Evolutionary conservation across 2,797 vertebrate genomes (phyloP).

Genomic region (Pygocentrus nattereri): DNA sequence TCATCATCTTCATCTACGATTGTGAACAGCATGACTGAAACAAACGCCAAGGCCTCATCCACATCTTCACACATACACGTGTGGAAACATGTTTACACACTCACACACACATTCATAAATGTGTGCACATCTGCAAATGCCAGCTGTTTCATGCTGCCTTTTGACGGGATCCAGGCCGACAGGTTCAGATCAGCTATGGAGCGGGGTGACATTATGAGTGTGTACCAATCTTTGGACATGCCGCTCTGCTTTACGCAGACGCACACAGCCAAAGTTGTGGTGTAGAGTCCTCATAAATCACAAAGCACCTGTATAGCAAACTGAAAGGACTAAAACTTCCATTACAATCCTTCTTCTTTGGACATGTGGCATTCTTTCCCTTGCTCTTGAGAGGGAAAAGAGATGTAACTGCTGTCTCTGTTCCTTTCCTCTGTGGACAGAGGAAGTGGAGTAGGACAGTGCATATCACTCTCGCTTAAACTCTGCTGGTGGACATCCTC

Average conservation of each 20-base stretch:
- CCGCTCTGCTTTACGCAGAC: not conserved
- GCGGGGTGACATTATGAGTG: not conserved
- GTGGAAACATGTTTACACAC: conserved; percentile 3
- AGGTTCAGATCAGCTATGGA: not conserved
- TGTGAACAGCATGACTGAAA: not conserved
- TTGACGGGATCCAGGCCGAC: not conserved
- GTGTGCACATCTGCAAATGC: not conserved
- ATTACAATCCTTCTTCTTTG: conserved; percentile 75
- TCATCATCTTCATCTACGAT: not conserved
- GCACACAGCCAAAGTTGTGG: not conserved
- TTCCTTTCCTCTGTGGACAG: conserved; percentile 76
- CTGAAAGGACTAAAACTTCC: not conserved
- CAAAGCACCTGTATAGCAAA: conserved; percentile 17
- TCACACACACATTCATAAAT: not conserved
- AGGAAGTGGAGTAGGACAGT: conserved; percentile 63
- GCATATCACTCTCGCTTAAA: conserved; percentile 32
- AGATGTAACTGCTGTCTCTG: conserved; percentile 64
- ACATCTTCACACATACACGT: not conserved
- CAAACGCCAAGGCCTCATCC: not conserved
- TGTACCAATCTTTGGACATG: not conserved
- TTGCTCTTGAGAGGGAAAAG: conserved; percentile 80
- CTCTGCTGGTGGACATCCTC: conserved; percentile 36
- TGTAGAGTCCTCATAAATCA: not conserved
- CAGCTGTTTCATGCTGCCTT: not conserved
- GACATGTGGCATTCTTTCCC: conserved; percentile 80